Conservation (phyloP, 92 coral and sea anemone species). For the Umimayanthus kanabou region DNA sequence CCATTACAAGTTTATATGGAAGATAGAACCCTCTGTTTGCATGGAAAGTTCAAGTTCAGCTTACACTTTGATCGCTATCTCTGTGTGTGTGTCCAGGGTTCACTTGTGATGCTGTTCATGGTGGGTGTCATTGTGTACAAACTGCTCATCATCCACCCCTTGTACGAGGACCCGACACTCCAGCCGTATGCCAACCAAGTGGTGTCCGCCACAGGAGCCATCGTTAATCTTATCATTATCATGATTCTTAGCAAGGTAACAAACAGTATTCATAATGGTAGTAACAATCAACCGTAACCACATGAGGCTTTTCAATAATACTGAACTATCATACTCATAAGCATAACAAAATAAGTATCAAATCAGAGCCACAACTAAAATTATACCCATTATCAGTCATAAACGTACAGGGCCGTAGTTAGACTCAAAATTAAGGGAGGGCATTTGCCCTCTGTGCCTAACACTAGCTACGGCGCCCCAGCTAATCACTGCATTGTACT, state of each 20-base stretch:
- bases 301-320: no score
- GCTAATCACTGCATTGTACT: no score
- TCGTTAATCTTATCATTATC: constrained; percentile 89
- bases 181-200: constrained; percentile 89
- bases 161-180: constrained; percentile 76
- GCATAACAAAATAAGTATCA: neutral
- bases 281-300: neutral
- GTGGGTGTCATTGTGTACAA: constrained; percentile 98
- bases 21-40: neutral
- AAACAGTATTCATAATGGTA: neutral
- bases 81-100: constrained; percentile 64
- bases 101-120: constrained; percentile 95
- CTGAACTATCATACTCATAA: neutral
- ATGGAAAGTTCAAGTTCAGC: neutral
- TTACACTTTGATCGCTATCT: neutral
- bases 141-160: constrained; percentile 86
- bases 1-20: neutral
- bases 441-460: no score
- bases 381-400: neutral
- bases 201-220: constrained; percentile 90
- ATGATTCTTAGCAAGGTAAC: constrained; percentile 95
- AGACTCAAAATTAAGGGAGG: no score
- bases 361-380: neutral
- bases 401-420: neutral
- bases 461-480: no score